A percentile compares a stretch with the other conserved stretches of the same genome.
Conservation (phyloP, 2,113 vertebrate species). For the Galbula dea region DNA sequence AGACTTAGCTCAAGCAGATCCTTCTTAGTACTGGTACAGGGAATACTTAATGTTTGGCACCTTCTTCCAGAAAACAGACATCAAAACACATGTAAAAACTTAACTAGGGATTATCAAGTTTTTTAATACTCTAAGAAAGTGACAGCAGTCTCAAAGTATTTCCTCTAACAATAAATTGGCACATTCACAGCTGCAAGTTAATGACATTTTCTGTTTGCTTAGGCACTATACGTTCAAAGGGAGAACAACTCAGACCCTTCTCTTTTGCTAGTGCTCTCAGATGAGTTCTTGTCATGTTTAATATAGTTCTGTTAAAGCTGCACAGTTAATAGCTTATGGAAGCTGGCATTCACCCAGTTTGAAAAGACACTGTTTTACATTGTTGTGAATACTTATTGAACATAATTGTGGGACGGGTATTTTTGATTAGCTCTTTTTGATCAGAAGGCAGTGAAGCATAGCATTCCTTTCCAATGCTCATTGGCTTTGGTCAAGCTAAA, state of each 20-base stretch:
- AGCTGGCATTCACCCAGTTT: neutral
- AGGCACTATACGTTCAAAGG: slow-evolving; percentile 40
- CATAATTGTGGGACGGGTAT: neutral
- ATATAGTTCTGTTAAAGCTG: slow-evolving; percentile 24
- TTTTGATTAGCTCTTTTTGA: neutral
- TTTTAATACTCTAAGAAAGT: neutral
- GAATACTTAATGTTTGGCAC: neutral
- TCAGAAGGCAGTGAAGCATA: neutral
- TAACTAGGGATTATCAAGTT: neutral
- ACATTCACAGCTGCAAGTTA: neutral
- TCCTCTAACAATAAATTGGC: neutral
- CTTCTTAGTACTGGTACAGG: neutral
- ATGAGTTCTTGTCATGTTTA: slow-evolving; percentile 52
- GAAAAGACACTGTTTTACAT: slow-evolving; percentile 1
- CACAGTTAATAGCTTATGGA: slow-evolving; percentile 11
- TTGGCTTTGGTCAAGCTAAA: slow-evolving; percentile 24
- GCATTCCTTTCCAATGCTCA: neutral
- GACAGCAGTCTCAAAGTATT: neutral
- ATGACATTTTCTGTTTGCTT: slow-evolving; percentile 56
- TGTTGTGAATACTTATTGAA: neutral
- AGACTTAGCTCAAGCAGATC: neutral
- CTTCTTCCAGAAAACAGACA: neutral
- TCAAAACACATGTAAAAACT: neutral
- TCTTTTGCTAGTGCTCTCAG: neutral
- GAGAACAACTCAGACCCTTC: slow-evolving; percentile 35